Percentiles rank a stretch among this genome's conserved stretches.
Conservation (phyloP, 1,140 invertebrate genomes). For the Drosophila nebulosa region DNA sequence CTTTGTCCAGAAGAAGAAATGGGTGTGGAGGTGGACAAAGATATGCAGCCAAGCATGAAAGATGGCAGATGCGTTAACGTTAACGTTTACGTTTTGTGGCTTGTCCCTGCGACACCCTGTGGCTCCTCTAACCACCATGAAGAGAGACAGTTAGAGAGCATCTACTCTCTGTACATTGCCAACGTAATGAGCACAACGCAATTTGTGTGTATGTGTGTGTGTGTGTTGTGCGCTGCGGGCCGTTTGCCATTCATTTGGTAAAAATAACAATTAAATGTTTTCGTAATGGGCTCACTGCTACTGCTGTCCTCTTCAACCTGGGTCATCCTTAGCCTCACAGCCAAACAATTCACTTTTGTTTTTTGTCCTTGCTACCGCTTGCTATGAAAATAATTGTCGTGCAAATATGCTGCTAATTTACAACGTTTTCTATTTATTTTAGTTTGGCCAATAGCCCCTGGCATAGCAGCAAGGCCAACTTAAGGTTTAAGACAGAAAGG, state of each 20-base stretch:
- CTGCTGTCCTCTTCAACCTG: constrained; percentile 18
- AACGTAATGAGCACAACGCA: constrained; percentile 72
- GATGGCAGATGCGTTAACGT: constrained; percentile 62
- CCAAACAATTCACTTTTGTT: constrained; percentile 68
- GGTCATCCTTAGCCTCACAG: not conserved
- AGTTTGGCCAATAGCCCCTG: constrained; percentile 46
- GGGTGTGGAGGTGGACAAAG: constrained; percentile 23
- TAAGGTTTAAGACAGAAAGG: constrained; percentile 30
- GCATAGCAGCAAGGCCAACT: constrained; percentile 32
- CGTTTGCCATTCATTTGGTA: constrained; percentile 78
- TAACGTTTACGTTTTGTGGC: constrained; percentile 42
- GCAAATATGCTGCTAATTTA: constrained; percentile 74
- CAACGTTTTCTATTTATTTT: constrained; percentile 72
- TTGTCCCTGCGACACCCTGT: constrained; percentile 10
- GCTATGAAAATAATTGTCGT: constrained; percentile 71
- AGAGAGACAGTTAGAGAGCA: not conserved
- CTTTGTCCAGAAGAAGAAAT: constrained; percentile 39
- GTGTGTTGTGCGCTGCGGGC: constrained; percentile 67
- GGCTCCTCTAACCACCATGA: not conserved
- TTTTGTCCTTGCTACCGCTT: constrained; percentile 55
- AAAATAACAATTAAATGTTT: constrained; percentile 80
- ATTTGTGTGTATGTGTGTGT: constrained; percentile 49
- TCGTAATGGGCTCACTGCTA: constrained; percentile 58
- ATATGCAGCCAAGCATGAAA: constrained; percentile 63
- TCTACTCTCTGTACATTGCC: constrained; percentile 45